Conservation (phyloP, 2,797 vertebrate species). For the Mergus octosetaceus region DNA sequence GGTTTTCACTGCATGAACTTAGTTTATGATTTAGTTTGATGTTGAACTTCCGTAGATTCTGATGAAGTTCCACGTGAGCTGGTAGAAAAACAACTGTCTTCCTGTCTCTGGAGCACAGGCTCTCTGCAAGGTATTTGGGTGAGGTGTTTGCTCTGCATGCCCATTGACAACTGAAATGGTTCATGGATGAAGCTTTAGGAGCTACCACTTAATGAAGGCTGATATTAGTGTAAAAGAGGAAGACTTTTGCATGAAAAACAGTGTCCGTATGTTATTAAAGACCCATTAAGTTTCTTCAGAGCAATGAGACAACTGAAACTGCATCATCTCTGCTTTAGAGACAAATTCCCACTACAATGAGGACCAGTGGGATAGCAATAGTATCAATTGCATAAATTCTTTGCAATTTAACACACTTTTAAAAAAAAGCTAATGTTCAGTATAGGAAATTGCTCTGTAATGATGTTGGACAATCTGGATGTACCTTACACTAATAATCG, state of each 20-base stretch:
- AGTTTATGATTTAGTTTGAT: background rate
- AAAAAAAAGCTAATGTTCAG: background rate
- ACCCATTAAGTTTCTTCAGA: background rate
- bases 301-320: background rate
- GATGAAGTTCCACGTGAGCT: background rate
- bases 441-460: background rate
- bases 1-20: background rate
- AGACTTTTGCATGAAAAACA: background rate
- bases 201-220: background rate
- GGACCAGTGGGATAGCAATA: background rate
- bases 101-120: fast-evolving
- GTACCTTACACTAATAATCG: background rate
- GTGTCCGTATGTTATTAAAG: background rate
- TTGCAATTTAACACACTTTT: background rate
- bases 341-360: background rate
- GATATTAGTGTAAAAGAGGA: background rate
- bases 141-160: background rate
- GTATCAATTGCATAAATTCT: background rate
- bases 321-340: background rate
- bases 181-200: background rate
- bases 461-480: background rate
- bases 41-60: background rate
- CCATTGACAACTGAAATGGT: background rate
- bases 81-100: background rate
- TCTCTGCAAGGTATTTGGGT: background rate